Evolutionary conservation across 2,888 invertebrate genomes (phyloP).

Genomic region (Sclerodermus sp.): DNA sequence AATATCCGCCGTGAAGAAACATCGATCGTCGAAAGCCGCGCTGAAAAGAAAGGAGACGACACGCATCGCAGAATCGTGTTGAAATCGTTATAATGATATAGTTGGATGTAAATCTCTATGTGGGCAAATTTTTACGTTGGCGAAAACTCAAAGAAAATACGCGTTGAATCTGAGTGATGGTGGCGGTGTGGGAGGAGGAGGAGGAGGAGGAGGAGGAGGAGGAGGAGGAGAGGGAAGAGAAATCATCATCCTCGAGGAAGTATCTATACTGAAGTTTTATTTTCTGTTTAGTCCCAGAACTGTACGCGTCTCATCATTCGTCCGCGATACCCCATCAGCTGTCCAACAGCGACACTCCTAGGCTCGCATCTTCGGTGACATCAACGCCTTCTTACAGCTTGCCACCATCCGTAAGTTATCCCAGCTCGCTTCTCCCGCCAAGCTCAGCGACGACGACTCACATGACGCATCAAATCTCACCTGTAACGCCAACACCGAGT

Average conservation of each 20-base stretch:
- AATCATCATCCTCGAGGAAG: too few relatives aligned
- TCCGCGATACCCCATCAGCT: conserved; percentile 46
- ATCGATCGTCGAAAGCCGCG: conserved; percentile 11
- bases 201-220: too few relatives aligned
- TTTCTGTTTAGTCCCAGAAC: conserved; percentile 49
- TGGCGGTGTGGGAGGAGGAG: not conserved
- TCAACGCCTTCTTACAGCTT: conserved; percentile 52
- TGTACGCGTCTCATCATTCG: conserved; percentile 56
- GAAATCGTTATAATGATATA: too few relatives aligned
- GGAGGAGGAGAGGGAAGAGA: too few relatives aligned
- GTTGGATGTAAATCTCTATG: too few relatives aligned
- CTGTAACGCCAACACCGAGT: conserved; percentile 57
- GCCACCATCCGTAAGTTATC: conserved; percentile 59
- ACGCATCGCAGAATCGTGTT: too few relatives aligned
- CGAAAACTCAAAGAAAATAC: too few relatives aligned
- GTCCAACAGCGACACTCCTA: conserved; percentile 46
- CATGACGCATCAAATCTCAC: conserved; percentile 57
- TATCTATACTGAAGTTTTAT: too few relatives aligned
- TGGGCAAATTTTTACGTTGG: too few relatives aligned
- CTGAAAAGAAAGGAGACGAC: too few relatives aligned
- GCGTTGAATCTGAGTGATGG: too few relatives aligned
- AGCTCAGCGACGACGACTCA: conserved; percentile 61
- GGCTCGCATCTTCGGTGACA: conserved; percentile 48
- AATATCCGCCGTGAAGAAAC: conserved; percentile 23
- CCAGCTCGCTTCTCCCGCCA: conserved; percentile 47